phyloP scores from a whole-genome alignment of 1,140 invertebrate genomes.

The Eriocheir sinensis region DNA sequence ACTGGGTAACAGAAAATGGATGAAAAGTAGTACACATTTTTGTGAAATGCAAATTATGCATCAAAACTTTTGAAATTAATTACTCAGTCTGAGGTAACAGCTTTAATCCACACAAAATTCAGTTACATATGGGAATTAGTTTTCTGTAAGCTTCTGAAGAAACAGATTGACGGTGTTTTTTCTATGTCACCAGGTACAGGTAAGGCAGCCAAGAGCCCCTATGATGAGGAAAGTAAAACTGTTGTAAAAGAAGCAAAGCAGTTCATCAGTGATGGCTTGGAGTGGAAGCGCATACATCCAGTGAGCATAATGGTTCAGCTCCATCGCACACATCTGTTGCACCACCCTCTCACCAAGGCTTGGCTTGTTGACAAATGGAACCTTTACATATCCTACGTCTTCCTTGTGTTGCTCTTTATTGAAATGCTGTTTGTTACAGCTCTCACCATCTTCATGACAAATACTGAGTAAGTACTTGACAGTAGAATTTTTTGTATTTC shows the following conservation, averaged over 20 bases:
- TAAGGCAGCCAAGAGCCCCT: slow-evolving; percentile 53
- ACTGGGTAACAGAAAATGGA: too few species aligned
- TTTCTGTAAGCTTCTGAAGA: too few species aligned
- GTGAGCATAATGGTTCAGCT: slow-evolving; percentile 48
- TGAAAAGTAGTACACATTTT: too few species aligned
- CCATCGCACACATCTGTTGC: slow-evolving; percentile 38
- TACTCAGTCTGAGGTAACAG: too few species aligned
- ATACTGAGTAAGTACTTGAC: slow-evolving; percentile 69
- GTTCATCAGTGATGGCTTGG: slow-evolving; percentile 52
- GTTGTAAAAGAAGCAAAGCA: slow-evolving; percentile 25
- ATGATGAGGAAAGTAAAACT: not conserved
- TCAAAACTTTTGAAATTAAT: too few species aligned
- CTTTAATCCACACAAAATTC: too few species aligned
- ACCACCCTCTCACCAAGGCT: slow-evolving; percentile 57
- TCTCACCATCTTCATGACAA: slow-evolving; percentile 50
- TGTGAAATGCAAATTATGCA: too few species aligned
- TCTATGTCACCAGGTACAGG: not conserved
- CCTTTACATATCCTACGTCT: slow-evolving; percentile 54
- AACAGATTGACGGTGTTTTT: too few species aligned
- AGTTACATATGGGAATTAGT: too few species aligned
- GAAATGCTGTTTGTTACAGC: slow-evolving; percentile 50
- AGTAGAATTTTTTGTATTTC: too few species aligned
- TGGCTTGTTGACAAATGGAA: slow-evolving; percentile 67
- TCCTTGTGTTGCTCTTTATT: slow-evolving; percentile 26
- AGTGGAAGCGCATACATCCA: slow-evolving; percentile 61